Evolutionary conservation across 1,140 invertebrate genomes (phyloP).

Genomic region (Drosophila sp.): DNA sequence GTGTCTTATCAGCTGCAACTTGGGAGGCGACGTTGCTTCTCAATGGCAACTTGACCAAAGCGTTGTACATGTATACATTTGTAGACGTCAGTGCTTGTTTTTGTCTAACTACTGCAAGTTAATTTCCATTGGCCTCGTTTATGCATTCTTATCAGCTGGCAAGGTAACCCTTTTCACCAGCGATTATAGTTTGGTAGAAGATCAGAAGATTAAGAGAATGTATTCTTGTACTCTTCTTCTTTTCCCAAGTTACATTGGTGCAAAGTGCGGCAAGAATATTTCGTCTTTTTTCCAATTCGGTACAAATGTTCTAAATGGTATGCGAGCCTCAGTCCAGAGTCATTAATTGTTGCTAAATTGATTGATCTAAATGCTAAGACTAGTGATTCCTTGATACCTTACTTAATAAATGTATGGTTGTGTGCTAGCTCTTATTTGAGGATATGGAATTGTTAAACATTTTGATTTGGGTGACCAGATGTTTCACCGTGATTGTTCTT

Average conservation of each 20-base stretch:
- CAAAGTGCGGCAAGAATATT: background rate
- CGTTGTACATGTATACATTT: background rate
- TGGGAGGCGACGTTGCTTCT: background rate
- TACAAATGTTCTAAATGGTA: background rate
- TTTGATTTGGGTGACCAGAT: background rate
- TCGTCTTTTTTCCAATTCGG: too few species aligned
- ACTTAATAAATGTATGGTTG: background rate
- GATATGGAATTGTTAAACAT: background rate
- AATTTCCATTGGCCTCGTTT: slow-evolving; percentile 15
- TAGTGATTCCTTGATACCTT: too few species aligned
- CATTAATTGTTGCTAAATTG: too few species aligned
- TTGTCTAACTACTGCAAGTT: slow-evolving; percentile 15
- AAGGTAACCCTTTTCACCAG: slow-evolving; percentile 6
- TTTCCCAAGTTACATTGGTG: background rate
- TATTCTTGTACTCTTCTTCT: slow-evolving; percentile 1
- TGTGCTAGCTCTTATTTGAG: background rate
- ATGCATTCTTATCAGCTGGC: slow-evolving; percentile 5
- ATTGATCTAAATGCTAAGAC: too few species aligned
- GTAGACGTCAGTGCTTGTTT: slow-evolving; percentile 11
- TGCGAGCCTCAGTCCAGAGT: too few species aligned
- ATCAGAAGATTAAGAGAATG: slow-evolving; percentile 2
- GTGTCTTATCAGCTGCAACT: slow-evolving; percentile 42
- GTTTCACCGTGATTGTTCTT: background rate
- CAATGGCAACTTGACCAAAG: slow-evolving; percentile 18
- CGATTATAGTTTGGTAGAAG: slow-evolving; percentile 4